Conservation (phyloP, 2,888 invertebrate species). For the Venusia cambrica region DNA sequence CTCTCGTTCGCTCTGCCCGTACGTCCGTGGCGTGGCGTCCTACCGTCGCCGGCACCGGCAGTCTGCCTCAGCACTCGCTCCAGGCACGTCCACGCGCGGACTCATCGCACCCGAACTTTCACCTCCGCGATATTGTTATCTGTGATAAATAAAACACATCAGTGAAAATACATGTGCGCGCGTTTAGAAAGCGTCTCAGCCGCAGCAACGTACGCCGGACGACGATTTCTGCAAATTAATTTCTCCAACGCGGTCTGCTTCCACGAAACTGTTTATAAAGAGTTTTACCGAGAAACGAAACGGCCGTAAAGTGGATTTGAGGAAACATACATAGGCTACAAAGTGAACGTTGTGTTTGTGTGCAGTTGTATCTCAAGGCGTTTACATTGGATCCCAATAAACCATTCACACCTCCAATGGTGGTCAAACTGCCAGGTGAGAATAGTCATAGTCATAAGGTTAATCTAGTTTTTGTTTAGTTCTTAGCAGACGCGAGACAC, state of each 20-base stretch:
- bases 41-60: conserved; percentile 44
- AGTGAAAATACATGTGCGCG: conserved; percentile 76
- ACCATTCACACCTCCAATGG: conserved; percentile 73
- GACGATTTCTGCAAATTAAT: conserved; percentile 75
- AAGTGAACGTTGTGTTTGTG: conserved; percentile 76
- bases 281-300: conserved; percentile 75
- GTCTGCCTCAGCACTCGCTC: conserved; percentile 58
- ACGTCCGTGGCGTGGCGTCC: no score
- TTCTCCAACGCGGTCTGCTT: conserved; percentile 72
- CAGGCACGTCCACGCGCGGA: conserved; percentile 50
- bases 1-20: no score
- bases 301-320: conserved; percentile 77
- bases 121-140: conserved; percentile 73
- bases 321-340: conserved; percentile 66
- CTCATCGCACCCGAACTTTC: conserved; percentile 67
- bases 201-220: conserved; percentile 53
- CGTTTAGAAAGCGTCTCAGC: conserved; percentile 69
- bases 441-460: conserved; percentile 19
- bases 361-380: conserved; percentile 60
- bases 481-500: conserved; percentile 7
- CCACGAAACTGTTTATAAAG: conserved; percentile 77
- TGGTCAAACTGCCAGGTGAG: conserved; percentile 79
- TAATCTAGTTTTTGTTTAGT: conserved; percentile 11
- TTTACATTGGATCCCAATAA: conserved; percentile 80
- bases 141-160: conserved; percentile 70